These are phyloP conservation scores for Agrochola lota DNA, from an alignment of 2,888 invertebrate species.

Conservation along the genomic window DNA sequence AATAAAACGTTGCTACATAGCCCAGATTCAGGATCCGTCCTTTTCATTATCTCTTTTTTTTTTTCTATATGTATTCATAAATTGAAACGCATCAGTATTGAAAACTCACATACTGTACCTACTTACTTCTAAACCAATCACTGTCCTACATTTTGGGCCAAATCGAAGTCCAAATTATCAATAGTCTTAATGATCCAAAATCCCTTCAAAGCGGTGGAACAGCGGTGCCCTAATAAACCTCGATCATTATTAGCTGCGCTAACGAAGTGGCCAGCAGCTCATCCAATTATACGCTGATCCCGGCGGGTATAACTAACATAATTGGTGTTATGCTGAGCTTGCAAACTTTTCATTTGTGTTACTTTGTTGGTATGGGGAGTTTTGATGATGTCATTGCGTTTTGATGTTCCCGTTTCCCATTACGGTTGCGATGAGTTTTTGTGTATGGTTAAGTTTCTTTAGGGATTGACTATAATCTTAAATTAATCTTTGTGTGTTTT, in stretches of 20 bases:
- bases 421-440: too few relatives aligned
- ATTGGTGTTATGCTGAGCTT: slow-evolving; percentile 51
- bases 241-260: slow-evolving; percentile 63
- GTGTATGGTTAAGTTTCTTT: too few relatives aligned
- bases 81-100: neutral
- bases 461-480: too few relatives aligned
- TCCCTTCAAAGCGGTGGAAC: slow-evolving; percentile 26
- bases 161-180: slow-evolving; percentile 17
- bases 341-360: slow-evolving; percentile 50
- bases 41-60: too few relatives aligned
- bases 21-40: too few relatives aligned
- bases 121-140: neutral
- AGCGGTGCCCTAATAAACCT: slow-evolving; percentile 43
- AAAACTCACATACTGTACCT: neutral
- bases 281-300: slow-evolving; percentile 66
- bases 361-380: slow-evolving; percentile 10
- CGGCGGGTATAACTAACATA: slow-evolving; percentile 54
- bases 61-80: too few relatives aligned
- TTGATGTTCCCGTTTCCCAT: neutral
- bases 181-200: slow-evolving; percentile 37
- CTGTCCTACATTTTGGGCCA: neutral
- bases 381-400: slow-evolving; percentile 19
- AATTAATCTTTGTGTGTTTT: too few relatives aligned
- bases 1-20: too few relatives aligned
- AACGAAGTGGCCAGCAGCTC: slow-evolving; percentile 66